Base-by-base conservation (phyloP, 2,888 invertebrate species). In the Tupiocoris notatus region DNA sequence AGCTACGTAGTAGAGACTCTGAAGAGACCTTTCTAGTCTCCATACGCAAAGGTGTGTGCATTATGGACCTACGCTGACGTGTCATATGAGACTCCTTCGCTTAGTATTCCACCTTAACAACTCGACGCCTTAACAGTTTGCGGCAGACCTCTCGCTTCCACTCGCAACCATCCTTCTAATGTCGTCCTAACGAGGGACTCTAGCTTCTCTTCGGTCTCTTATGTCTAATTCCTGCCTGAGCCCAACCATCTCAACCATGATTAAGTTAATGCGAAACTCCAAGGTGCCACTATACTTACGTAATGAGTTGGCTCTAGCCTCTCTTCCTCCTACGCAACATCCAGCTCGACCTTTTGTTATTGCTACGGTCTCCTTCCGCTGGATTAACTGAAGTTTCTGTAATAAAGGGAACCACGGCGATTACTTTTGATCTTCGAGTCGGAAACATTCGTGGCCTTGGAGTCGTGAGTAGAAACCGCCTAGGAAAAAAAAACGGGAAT, bases 271-370 rank as follows among this genome's bases (percentile, higher is more conserved):
- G 63, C 23, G 63, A 20, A 63, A 23, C 23, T 63, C 22, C 22
- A 17, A 63, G 23, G 63, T 23, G 23, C 63, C 63, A 23, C 12
- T 21, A 63, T 22, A 63, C 63, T 63, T 63, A 63, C 63, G 21
- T 63, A 63, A 63, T 63, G 63, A 63, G 63, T 63, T 63, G 63
- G 22, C 61, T 61, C 61, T 18, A 1, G 20, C 17, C 61, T 39
- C 39, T 12, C 39, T 39, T 39, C 3, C 3, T 12, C 3, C 39
- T 39, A 3, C 39, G 39, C 39, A 12, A 39, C 39, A 3, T 7
- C 6, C 39, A 3, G 39, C 12, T 39, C 39, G 6, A 39, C 39
- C 39, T 39, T 7, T 39, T 39, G 12, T 39, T 39, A 39, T 39
- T 39, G 39, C 39, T 39, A 39, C 12, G 12, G 39, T 12, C 39